Percentiles rank a stretch among this genome's conserved stretches.
These are phyloP conservation scores for Plecotus auritus DNA, from an alignment of 2,113 vertebrate species.

Conservation along the genomic window DNA sequence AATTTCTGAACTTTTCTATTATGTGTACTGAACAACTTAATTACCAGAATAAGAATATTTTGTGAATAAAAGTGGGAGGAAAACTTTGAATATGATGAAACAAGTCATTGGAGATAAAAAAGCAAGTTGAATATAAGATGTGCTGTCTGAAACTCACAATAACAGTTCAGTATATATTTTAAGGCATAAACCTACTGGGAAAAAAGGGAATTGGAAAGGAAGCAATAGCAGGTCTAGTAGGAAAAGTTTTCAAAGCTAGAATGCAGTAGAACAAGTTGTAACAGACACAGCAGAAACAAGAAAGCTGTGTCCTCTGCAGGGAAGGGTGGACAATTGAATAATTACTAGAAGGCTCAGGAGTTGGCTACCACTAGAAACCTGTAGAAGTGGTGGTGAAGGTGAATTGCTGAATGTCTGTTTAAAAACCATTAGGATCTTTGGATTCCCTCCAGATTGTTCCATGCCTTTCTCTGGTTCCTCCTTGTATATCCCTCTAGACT, in stretches of 20 bases:
- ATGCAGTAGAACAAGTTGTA: background rate
- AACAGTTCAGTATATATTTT: background rate
- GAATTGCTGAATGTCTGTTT: background rate
- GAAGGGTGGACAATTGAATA: background rate
- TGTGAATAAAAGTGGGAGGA: background rate
- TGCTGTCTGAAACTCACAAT: background rate
- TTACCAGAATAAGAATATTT: constrained; percentile 34
- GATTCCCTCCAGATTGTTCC: background rate
- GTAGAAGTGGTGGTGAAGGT: background rate
- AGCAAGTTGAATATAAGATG: background rate
- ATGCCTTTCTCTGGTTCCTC: background rate
- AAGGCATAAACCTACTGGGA: background rate
- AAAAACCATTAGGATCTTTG: background rate
- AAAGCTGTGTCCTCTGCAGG: background rate
- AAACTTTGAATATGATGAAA: background rate
- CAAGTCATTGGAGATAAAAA: background rate
- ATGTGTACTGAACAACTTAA: constrained; percentile 2
- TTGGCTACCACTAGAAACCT: background rate
- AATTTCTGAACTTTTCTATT: constrained; percentile 10
- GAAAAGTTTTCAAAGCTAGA: background rate
- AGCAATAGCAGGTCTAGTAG: background rate
- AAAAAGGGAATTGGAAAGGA: background rate
- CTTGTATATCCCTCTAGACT: background rate
- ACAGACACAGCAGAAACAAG: background rate
- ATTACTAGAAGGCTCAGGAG: constrained; percentile 5